phyloP scores from a whole-genome alignment of 1,140 invertebrate species.

The Papilio aristodemus region DNA sequence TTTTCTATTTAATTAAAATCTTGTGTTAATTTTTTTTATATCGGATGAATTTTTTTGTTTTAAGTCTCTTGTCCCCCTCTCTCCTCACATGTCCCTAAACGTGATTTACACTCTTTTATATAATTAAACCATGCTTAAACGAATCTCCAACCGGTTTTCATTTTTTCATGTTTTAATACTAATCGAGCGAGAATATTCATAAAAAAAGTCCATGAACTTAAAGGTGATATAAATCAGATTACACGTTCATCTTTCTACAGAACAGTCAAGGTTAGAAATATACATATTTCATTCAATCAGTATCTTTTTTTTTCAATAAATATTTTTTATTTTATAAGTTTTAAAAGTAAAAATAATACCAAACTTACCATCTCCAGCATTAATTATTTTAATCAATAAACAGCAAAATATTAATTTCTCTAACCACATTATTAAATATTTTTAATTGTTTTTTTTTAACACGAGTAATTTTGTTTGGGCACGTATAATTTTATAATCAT shows the following conservation, averaged over 20 bases:
- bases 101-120: too few species aligned
- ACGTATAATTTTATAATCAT: neutral
- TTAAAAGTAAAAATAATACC: neutral
- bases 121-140: too few species aligned
- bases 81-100: too few species aligned
- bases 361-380: conserved; percentile 2
- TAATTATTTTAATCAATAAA: neutral
- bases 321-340: neutral
- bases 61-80: too few species aligned
- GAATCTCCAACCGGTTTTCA: too few species aligned
- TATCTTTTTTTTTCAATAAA: too few species aligned
- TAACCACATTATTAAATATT: neutral
- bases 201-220: neutral
- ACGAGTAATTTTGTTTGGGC: neutral
- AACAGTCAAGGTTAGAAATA: neutral
- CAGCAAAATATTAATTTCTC: neutral
- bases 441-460: neutral
- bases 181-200: neutral
- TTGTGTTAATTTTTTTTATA: too few species aligned
- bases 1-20: too few species aligned
- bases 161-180: neutral
- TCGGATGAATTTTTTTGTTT: too few species aligned
- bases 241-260: neutral
- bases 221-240: neutral
- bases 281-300: neutral